Percentiles rank a stretch among this genome's conserved stretches.
These are phyloP conservation scores for Lepidocolaptes lacrymiger DNA, from an alignment of 2,797 vertebrate species.

Conservation along the genomic window DNA sequence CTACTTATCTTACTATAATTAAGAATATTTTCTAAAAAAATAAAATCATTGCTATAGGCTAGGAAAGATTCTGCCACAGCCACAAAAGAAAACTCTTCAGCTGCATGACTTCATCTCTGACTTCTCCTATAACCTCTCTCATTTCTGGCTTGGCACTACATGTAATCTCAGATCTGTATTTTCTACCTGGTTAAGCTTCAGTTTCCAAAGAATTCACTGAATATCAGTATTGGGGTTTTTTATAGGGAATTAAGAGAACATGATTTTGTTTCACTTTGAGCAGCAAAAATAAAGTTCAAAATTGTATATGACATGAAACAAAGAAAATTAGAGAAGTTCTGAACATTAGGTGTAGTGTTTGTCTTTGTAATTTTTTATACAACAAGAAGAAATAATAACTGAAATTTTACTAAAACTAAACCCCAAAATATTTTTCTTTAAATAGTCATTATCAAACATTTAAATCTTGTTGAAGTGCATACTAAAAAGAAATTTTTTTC, in stretches of 20 bases:
- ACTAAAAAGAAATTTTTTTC: neutral
- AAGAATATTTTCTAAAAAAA: neutral
- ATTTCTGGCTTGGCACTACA: neutral
- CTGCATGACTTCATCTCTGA: neutral
- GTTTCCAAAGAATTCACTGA: neutral
- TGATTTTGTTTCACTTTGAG: neutral
- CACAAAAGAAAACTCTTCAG: neutral
- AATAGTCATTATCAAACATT: neutral
- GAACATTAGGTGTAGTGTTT: neutral
- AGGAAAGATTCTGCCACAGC: neutral
- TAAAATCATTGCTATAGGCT: fast-evolving
- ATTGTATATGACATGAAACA: neutral
- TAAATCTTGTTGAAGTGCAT: neutral
- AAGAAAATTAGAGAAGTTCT: neutral
- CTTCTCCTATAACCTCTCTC: neutral
- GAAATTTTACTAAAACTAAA: neutral
- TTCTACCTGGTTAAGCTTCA: neutral
- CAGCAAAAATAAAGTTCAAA: neutral
- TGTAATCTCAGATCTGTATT: neutral
- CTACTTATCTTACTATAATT: neutral
- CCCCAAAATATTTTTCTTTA: fast-evolving
- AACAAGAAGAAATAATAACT: neutral
- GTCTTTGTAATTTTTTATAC: neutral
- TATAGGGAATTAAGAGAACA: neutral
- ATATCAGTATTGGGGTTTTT: neutral